phyloP scores from a whole-genome alignment of 2,113 vertebrate species.

The Salvator merianae region DNA sequence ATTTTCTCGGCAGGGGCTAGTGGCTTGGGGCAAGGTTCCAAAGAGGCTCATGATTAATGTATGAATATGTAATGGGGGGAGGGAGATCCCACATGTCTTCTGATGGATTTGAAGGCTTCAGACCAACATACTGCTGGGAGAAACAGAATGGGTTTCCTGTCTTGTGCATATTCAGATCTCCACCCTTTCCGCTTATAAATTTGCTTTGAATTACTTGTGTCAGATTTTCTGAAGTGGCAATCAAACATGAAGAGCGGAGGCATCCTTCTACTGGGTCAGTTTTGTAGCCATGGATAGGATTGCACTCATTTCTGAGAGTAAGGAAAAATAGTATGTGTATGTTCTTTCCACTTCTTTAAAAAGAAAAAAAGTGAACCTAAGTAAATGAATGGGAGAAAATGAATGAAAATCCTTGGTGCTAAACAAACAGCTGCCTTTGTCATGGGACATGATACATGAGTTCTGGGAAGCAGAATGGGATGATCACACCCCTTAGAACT shows the following conservation, averaged over 20 bases:
- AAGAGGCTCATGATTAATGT: slow-evolving; percentile 65
- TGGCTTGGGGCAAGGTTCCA: slow-evolving; percentile 59
- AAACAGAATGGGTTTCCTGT: slow-evolving; percentile 59
- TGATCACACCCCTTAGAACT: too few relatives aligned
- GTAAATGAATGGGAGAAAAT: background rate
- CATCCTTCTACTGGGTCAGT: background rate
- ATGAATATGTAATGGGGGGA: slow-evolving; percentile 53
- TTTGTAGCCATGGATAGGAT: too few relatives aligned
- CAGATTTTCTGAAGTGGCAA: background rate
- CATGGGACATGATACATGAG: too few relatives aligned
- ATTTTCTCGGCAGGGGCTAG: slow-evolving; percentile 62
- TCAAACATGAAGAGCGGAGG: background rate
- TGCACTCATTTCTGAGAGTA: background rate
- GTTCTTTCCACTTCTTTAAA: background rate
- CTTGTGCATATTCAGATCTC: background rate
- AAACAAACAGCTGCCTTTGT: too few relatives aligned
- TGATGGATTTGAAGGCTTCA: slow-evolving; percentile 57
- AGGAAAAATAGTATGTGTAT: too few relatives aligned
- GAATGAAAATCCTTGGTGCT: background rate
- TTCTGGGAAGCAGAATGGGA: too few relatives aligned
- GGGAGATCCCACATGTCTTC: slow-evolving; percentile 64
- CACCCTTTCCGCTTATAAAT: background rate
- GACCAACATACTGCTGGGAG: slow-evolving; percentile 64
- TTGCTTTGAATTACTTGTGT: background rate
- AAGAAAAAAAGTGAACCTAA: background rate